Percentiles rank a stretch among this genome's conserved stretches.
These are phyloP conservation scores for Ephestia elutella DNA, from an alignment of 1,140 invertebrate species.

Conservation along the genomic window DNA sequence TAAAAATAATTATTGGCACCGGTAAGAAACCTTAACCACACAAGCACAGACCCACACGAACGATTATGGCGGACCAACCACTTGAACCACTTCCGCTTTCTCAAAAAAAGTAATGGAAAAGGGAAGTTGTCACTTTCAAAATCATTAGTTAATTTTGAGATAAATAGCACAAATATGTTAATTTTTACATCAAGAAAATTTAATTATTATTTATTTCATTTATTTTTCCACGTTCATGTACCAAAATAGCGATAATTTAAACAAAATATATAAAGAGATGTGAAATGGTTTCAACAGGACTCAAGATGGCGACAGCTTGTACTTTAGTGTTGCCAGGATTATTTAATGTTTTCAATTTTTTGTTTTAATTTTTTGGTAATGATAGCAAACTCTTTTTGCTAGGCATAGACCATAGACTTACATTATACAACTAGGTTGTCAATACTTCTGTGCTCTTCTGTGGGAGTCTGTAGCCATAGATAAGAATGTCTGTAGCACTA, in stretches of 20 bases:
- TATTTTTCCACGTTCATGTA: neutral
- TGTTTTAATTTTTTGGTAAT: neutral
- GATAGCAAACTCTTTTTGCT: too few relatives aligned
- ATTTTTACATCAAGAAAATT: neutral
- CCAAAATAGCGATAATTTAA: neutral
- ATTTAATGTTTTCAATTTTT: neutral
- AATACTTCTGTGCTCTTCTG: too few relatives aligned
- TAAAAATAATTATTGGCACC: constrained; percentile 75
- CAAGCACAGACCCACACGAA: constrained; percentile 75
- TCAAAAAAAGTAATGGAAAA: constrained; percentile 64
- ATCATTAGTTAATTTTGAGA: neutral
- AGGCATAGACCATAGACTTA: too few relatives aligned
- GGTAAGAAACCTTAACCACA: constrained; percentile 74
- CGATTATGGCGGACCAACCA: constrained; percentile 75
- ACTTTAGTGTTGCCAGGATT: constrained; percentile 1
- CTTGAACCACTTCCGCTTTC: constrained; percentile 74
- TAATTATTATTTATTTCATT: neutral
- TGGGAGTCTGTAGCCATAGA: too few relatives aligned
- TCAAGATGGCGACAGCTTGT: constrained; percentile 9
- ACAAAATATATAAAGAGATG: neutral
- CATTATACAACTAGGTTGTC: too few relatives aligned
- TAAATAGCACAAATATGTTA: neutral
- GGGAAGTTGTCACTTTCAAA: constrained; percentile 43
- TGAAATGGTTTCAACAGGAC: neutral
- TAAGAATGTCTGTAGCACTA: too few relatives aligned